Percentiles rank a stretch among this genome's conserved stretches.
Evolutionary conservation across 2,113 vertebrate genomes (phyloP).

Genomic region (Bubo blakistoni): DNA sequence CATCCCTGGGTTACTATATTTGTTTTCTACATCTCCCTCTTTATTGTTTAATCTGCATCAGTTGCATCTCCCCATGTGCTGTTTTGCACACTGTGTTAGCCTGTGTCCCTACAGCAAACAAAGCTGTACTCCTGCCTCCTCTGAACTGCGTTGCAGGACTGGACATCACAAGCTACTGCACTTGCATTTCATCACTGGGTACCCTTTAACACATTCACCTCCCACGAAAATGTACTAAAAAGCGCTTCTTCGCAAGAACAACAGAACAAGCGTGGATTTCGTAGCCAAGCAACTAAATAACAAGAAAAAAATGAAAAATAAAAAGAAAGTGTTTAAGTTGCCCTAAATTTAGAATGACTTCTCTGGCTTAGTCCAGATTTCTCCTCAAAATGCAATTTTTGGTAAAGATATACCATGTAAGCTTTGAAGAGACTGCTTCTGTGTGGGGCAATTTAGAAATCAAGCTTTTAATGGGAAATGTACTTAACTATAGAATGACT

Average conservation of each 20-base stretch:
- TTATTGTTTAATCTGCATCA: background rate
- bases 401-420: background rate
- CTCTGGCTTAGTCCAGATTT: background rate
- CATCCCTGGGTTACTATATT: background rate
- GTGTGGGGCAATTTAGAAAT: background rate
- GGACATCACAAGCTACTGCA: background rate
- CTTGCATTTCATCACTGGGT: background rate
- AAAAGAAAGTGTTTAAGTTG: background rate
- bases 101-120: background rate
- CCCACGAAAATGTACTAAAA: background rate
- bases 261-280: background rate
- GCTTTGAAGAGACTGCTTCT: background rate
- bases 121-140: background rate
- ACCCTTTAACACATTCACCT: background rate
- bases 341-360: background rate
- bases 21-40: background rate
- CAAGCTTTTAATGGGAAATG: background rate
- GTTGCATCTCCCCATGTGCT: background rate
- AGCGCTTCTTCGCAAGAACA: background rate
- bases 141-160: rapidly evolving
- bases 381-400: background rate
- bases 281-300: background rate
- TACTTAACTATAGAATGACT: background rate
- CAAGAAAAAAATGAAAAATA: background rate
- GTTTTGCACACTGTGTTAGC: rapidly evolving